Base-by-base conservation (phyloP, 2,888 invertebrate species). In the Eucriotettix oculatus region DNA sequence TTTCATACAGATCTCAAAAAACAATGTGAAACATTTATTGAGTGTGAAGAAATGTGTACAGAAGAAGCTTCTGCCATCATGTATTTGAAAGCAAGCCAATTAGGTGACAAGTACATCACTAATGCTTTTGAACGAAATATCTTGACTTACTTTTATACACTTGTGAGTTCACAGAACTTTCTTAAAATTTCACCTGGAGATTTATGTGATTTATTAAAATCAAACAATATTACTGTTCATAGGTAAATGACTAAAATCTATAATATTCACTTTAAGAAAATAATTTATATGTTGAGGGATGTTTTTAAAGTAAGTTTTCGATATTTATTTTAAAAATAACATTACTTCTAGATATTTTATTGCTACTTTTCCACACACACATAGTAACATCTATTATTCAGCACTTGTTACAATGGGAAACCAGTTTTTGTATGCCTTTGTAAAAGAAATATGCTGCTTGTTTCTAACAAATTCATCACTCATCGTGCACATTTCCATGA, bases 21-120 rank as follows among this genome's bases (percentile, higher is more conserved):
- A 62, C 89, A 89, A 68, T 86, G 87, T 71, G 86, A 87, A 84
- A 79, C 84, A 0, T 86, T 88, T 66, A 81, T 89, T 64, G 81
- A 83, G 58, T 83, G 86, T 67, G 79, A 79, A 58, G 79, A 80
- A 54, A 76, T 86, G 0, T 87, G 88, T 68, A 76, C 75, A 40
- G 89, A 89, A 74, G 87, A 86, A 65, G 83, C 86, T 0, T 87
- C 89, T 0, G 87, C 85, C 67, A 69, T 83, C 44, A 71, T 89
- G 14, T 85, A 81, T 64, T 10, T 62, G 16, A 48, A 60, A 48
- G 63, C 64, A 16, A 56, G 58, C 14, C 44, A 61, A 42, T 42
- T 44, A n/a, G 72, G 72, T 52, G 77, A 84, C 66, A 76, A 76
- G 0, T 79, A 82, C 16, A 81, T 86, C 0, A 79, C 82, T 76